Percentiles rank a stretch among this genome's conserved stretches.
phyloP scores from a whole-genome alignment of 2,797 vertebrate species.

The Thripadectes ignobilis region DNA sequence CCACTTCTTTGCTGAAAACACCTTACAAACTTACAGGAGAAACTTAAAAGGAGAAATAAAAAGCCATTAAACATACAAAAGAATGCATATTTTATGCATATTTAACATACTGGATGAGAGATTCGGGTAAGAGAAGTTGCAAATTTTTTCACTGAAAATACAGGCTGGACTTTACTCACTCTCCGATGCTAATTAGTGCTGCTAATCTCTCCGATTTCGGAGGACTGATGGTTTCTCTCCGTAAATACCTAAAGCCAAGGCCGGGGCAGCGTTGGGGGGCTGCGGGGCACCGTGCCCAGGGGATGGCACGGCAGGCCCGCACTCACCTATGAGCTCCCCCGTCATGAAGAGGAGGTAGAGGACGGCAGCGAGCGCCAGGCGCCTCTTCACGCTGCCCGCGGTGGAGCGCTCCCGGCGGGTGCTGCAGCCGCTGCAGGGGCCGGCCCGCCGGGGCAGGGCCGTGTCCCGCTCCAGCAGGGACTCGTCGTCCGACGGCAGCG shows the following conservation, averaged over 20 bases:
- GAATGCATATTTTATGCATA: background rate
- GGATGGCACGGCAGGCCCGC: background rate
- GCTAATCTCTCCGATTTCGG: background rate
- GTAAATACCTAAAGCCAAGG: background rate
- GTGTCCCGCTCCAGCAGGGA: conserved; percentile 80
- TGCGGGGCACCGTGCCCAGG: background rate
- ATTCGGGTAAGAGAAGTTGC: background rate
- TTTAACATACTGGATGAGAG: background rate
- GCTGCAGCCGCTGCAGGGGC: conserved; percentile 85
- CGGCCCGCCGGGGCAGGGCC: conserved; percentile 62
- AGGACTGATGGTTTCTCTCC: background rate
- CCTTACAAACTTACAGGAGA: background rate
- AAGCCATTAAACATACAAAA: background rate
- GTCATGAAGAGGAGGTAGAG: conserved; percentile 94
- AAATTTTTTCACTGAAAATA: background rate
- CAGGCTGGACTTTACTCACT: background rate
- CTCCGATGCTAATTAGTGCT: no score
- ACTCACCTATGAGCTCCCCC: conserved; percentile 92
- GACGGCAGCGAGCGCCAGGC: conserved; percentile 82
- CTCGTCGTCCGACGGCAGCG: conserved; percentile 80
- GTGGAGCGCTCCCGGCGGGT: conserved; percentile 78
- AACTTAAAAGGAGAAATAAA: background rate
- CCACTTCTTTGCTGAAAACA: background rate
- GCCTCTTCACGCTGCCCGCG: conserved; percentile 85
- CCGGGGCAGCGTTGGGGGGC: background rate